A percentile compares a stretch with the other conserved stretches of the same genome.
These are phyloP conservation scores for Alviniconcha strummeri DNA, from an alignment of 2,888 invertebrate species.

Conservation along the genomic window DNA sequence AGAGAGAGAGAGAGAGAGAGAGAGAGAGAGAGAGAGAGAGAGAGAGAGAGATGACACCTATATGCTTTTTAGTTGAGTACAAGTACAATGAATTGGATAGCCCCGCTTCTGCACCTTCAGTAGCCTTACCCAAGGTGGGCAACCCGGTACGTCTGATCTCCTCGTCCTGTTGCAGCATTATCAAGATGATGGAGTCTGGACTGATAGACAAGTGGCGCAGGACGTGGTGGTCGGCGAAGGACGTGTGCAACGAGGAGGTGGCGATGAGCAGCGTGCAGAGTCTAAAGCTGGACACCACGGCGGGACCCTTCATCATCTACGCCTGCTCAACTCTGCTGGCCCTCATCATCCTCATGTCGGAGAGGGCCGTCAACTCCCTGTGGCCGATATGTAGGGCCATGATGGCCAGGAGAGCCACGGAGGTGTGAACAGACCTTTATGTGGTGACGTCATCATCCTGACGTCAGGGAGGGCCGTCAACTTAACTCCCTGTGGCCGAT, in stretches of 20 bases:
- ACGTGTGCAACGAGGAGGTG: conserved; percentile 31
- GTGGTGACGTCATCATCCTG: neutral
- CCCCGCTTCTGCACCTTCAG: no score
- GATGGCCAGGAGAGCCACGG: neutral
- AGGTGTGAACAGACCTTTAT: neutral
- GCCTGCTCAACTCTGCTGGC: conserved; percentile 33
- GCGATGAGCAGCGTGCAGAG: conserved; percentile 35
- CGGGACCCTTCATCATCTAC: conserved; percentile 45
- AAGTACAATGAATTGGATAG: no score
- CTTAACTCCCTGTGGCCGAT: neutral
- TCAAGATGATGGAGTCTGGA: conserved; percentile 46
- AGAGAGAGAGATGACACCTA: no score
- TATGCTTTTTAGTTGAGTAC: no score
- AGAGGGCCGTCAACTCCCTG: conserved; percentile 15
- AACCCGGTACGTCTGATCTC: no score
- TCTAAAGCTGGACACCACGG: conserved; percentile 44
- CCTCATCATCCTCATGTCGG: conserved; percentile 31
- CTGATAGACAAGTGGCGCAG: conserved; percentile 43
- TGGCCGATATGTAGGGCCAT: conserved; percentile 10
- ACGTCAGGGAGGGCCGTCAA: neutral
- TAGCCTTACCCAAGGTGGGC: no score
- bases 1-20: no score
- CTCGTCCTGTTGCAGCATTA: conserved; percentile 38
- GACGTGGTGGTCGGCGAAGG: conserved; percentile 45
- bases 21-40: no score